A percentile compares a stretch with the other conserved stretches of the same genome.
These are phyloP conservation scores for Lepus europaeus DNA, from an alignment of 2,113 vertebrate species.

Conservation along the genomic window DNA sequence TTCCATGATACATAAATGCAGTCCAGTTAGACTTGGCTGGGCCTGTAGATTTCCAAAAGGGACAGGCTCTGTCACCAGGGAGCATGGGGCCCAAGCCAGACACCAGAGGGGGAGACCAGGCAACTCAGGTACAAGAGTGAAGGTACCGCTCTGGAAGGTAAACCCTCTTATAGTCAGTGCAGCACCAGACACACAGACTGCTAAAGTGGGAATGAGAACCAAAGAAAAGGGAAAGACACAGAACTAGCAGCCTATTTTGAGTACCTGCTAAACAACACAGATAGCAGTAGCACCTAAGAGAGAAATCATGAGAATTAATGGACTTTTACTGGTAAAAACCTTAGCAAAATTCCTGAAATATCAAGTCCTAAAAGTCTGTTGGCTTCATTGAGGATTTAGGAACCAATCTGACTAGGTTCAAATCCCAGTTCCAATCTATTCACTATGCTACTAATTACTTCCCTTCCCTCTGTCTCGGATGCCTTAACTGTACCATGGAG, in stretches of 20 bases:
- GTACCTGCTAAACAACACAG: not conserved
- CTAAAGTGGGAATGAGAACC: not conserved
- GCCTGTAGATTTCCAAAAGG: not conserved
- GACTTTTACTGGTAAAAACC: not conserved
- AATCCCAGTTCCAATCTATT: not conserved
- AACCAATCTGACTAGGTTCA: not conserved
- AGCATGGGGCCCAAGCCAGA: not conserved
- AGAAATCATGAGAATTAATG: not conserved
- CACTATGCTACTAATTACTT: not conserved
- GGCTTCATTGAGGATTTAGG: not conserved
- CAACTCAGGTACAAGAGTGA: not conserved
- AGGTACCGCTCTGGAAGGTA: too few species aligned
- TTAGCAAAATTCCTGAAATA: conserved; percentile 30
- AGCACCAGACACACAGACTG: not conserved
- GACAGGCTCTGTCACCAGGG: not conserved
- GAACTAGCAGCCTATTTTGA: not conserved
- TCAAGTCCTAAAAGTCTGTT: not conserved
- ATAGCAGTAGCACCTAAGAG: not conserved
- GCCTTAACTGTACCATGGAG: not conserved
- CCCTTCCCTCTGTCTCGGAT: not conserved
- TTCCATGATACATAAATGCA: not conserved
- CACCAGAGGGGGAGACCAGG: too few species aligned
- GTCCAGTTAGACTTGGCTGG: not conserved
- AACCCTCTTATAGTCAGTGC: not conserved
- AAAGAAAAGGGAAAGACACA: not conserved